phyloP scores from a whole-genome alignment of 2,113 vertebrate genomes.

The Dolichallabes microphthalmus region DNA sequence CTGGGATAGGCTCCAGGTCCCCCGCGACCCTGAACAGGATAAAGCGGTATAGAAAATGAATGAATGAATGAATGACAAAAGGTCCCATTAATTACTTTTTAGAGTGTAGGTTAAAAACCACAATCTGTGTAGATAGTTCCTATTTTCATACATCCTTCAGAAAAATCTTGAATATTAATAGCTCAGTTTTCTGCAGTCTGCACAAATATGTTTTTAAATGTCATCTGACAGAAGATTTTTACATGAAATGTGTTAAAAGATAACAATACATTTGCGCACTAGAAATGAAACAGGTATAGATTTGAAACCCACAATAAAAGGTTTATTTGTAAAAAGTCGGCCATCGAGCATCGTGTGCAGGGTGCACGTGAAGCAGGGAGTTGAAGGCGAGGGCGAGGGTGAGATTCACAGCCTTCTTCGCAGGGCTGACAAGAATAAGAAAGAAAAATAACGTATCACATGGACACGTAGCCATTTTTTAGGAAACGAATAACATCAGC shows the following conservation, averaged over 20 bases:
- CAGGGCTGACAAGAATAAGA: background rate
- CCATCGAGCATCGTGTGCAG: background rate
- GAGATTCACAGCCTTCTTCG: constrained; percentile 9
- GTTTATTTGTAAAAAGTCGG: background rate
- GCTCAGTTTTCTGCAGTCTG: background rate
- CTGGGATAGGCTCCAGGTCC: too few relatives aligned
- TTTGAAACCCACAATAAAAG: background rate
- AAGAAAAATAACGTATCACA: constrained; percentile 11
- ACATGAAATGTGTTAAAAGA: background rate
- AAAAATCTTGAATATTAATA: constrained; percentile 5
- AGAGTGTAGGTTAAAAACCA: background rate
- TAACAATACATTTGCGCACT: background rate
- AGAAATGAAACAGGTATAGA: background rate
- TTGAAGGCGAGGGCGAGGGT: background rate
- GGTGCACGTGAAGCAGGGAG: background rate
- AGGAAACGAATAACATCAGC: background rate
- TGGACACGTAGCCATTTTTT: background rate
- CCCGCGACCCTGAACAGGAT: too few relatives aligned
- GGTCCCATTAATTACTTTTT: too few relatives aligned
- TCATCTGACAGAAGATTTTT: background rate
- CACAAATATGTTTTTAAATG: background rate
- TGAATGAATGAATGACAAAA: too few relatives aligned
- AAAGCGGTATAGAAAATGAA: too few relatives aligned
- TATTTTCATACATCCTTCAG: background rate
- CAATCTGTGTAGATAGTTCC: background rate